Evolutionary conservation across 2,797 vertebrate genomes (phyloP).

Genomic region (Eospalax fontanierii): DNA sequence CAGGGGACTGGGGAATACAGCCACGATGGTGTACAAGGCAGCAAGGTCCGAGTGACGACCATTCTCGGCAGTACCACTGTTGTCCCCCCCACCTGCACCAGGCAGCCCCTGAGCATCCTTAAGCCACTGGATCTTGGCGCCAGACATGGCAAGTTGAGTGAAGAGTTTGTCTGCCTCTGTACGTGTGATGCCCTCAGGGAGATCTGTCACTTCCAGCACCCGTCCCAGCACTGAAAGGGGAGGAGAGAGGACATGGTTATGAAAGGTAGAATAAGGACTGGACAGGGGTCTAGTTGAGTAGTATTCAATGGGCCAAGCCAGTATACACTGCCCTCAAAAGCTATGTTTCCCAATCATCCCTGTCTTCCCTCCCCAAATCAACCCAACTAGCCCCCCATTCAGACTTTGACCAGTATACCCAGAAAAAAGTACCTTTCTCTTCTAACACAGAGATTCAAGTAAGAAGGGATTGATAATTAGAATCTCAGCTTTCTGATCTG

Average conservation of each 20-base stretch:
- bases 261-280: neutral
- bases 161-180: conserved; percentile 98
- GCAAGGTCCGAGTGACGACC: conserved; percentile 95
- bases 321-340: conserved; percentile 4
- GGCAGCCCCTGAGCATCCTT: conserved; percentile 96
- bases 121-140: conserved; percentile 99
- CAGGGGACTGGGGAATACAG: conserved; percentile 98
- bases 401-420: neutral
- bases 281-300: neutral
- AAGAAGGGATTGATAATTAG: conserved; percentile 18
- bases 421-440: neutral
- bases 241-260: neutral
- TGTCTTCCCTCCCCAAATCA: conserved; percentile 5
- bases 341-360: neutral
- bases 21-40: conserved; percentile 98
- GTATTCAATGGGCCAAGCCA: neutral
- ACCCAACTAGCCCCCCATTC: neutral
- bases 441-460: neutral
- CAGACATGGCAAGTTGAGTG: conserved; percentile 97
- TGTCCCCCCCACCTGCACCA: conserved; percentile 88
- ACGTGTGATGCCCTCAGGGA: conserved; percentile 98
- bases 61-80: conserved; percentile 89
- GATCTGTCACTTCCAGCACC: conserved; percentile 97
- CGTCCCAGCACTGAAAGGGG: conserved; percentile 94
- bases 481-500: neutral